Conservation (phyloP, 2,113 vertebrate species). For the Puntigrus tetrazona region DNA sequence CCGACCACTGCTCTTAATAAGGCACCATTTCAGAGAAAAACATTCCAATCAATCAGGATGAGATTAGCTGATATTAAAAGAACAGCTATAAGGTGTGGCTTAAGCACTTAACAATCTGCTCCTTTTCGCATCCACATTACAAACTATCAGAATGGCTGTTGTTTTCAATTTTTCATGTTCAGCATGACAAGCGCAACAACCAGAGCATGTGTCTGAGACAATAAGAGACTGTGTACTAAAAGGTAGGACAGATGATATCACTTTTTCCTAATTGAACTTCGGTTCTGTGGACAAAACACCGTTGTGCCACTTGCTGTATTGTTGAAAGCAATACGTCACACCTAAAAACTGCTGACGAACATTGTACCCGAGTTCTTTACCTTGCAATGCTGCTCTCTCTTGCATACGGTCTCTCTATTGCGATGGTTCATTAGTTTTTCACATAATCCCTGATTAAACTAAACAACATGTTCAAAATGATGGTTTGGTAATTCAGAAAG, state of each 20-base stretch:
- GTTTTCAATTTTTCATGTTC: background rate
- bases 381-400: background rate
- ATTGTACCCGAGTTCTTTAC: background rate
- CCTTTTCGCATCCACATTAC: background rate
- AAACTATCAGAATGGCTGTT: background rate
- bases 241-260: background rate
- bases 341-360: background rate
- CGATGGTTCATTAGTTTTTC: background rate
- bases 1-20: background rate
- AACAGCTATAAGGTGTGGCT: background rate
- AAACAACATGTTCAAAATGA: background rate
- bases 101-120: constrained; percentile 22
- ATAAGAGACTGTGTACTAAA: background rate
- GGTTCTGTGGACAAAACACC: background rate
- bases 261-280: constrained; percentile 4
- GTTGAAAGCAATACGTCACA: background rate
- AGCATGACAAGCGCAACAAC: constrained; percentile 11
- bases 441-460: background rate
- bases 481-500: background rate
- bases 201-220: background rate
- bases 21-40: background rate
- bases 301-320: background rate
- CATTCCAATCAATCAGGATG: background rate
- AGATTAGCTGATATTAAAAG: constrained; percentile 22
- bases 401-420: no score